Base-by-base conservation (phyloP, 2,113 vertebrate species). In the Columba janthina region DNA sequence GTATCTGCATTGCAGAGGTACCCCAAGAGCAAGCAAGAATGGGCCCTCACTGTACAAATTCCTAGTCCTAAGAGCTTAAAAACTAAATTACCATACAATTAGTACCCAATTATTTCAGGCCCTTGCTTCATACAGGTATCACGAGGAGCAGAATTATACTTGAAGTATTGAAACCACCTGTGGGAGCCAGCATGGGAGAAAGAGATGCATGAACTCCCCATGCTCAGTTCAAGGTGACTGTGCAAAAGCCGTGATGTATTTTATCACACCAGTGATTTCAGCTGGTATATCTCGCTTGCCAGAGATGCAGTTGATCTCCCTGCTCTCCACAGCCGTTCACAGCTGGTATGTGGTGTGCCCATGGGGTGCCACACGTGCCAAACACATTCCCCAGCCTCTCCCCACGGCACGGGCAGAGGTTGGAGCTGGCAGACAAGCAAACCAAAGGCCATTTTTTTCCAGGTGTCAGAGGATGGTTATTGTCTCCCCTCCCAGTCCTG, bases 361-460 rank as follows among this genome's bases (percentile, higher is more conserved):
- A 0, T 0, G 8, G 21, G 48, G 5, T 44, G 12, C 53, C 48
- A 44, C 48, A 4, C 0, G 5, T 31, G 50, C 32, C 46, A n/a
- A 31, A n/a, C 5, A 3, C 46, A 5, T 38, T 70, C 5, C 44
- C 65, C 72, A 81, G 69, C 60, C 28, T 75, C 22, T 50, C 28
- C n/a, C 69, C 19, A 70, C 0, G 0, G 13, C 4, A 0, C 2
- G 0, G 72, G 50, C 80, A 88, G 71, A 61, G 15, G 64, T 2
- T 29, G 54, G 26, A 58, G 64, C 74, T 85, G 74, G 16, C 48
- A 61, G 71, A 38, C 28, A 11, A 61, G 67, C 34, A 73, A 20
- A 51, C 5, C 22, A 26, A 72, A 61, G 26, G 26, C 5, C 28
- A 38, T 6, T 11, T 44, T 75, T 46, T 40, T 13, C 32, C 6